Percentiles rank a stretch among this genome's conserved stretches.
phyloP scores from a whole-genome alignment of 2,113 vertebrate species.

The Callospermophilus lateralis region DNA sequence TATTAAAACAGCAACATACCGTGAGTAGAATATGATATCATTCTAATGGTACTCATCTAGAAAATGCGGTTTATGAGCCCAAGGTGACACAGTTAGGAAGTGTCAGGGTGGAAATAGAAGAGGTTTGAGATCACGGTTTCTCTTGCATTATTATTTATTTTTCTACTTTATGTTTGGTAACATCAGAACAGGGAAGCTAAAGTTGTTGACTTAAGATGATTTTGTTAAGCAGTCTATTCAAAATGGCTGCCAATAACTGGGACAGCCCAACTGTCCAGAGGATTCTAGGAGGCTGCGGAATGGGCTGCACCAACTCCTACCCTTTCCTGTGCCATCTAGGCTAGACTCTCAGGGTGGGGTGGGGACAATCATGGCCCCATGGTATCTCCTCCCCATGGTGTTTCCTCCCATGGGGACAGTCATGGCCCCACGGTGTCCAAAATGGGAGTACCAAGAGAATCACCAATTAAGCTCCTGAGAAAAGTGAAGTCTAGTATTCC shows the following conservation, averaged over 20 bases:
- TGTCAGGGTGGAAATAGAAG: background rate
- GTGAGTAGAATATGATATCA: background rate
- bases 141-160: background rate
- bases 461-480: background rate
- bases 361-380: background rate
- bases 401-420: background rate
- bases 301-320: no score
- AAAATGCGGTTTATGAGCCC: background rate
- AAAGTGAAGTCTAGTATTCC: background rate
- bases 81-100: background rate
- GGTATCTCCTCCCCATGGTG: background rate
- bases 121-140: background rate
- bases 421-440: background rate
- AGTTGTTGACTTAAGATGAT: background rate
- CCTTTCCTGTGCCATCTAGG: background rate
- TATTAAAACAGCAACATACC: background rate
- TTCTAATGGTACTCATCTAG: slow-evolving; percentile 11
- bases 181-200: background rate
- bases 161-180: slow-evolving; percentile 30
- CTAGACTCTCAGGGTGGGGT: background rate
- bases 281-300: background rate
- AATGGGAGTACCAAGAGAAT: background rate
- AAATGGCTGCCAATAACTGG: background rate
- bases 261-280: background rate
- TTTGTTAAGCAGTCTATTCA: background rate